phyloP scores from a whole-genome alignment of 2,888 invertebrate genomes.

The Erebia ligea region DNA sequence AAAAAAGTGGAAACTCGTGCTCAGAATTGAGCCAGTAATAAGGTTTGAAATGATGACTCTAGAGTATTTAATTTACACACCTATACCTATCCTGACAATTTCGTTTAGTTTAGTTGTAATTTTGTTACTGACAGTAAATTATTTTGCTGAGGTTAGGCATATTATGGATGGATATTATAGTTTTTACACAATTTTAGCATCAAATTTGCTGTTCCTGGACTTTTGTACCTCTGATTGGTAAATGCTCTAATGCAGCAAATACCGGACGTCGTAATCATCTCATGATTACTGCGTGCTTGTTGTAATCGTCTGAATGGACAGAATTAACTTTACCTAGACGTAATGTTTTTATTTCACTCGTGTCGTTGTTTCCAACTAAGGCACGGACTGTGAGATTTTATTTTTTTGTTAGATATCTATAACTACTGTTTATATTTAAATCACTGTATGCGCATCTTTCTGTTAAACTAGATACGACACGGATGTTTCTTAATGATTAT shows the following conservation, averaged over 20 bases:
- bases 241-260: constrained; percentile 61
- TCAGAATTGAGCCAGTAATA: too few species aligned
- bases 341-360: constrained; percentile 56
- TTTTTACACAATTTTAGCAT: background rate
- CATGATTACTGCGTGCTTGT: constrained; percentile 72
- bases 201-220: constrained; percentile 23
- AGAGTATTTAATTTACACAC: too few species aligned
- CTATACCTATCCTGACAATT: too few species aligned
- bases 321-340: constrained; percentile 68
- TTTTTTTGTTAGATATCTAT: constrained; percentile 24
- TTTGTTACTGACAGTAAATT: too few species aligned
- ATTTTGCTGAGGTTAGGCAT: too few species aligned
- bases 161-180: too few species aligned
- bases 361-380: constrained; percentile 49
- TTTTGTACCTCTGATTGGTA: constrained; percentile 63
- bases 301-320: constrained; percentile 63
- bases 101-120: background rate
- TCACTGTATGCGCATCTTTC: constrained; percentile 21
- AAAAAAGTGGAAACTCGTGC: too few species aligned
- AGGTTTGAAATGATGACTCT: too few species aligned
- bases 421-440: constrained; percentile 19
- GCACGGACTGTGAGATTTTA: constrained; percentile 43
- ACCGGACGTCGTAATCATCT: constrained; percentile 76
- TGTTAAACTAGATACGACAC: constrained; percentile 41
- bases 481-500: constrained; percentile 42